Conservation (phyloP, 2,888 invertebrate genomes). For the Masnerella sp. region DNA sequence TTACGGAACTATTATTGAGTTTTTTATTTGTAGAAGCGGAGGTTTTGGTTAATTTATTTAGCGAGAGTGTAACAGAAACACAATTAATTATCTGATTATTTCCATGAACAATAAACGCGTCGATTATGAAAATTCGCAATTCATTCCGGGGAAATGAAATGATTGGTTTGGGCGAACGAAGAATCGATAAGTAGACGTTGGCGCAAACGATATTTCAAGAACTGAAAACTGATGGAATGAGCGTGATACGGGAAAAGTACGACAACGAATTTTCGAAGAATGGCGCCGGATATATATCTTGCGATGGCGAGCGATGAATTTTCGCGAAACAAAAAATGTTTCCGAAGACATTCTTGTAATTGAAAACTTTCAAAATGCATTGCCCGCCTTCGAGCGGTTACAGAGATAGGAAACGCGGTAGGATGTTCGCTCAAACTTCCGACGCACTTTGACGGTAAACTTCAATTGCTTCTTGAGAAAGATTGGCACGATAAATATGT, state of each 20-base stretch:
- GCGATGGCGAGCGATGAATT: constrained; percentile 38
- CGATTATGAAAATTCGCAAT: constrained; percentile 43
- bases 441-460: constrained; percentile 42
- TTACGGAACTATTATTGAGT: too few species aligned
- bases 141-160: constrained; percentile 30
- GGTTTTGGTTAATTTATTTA: too few species aligned
- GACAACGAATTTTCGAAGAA: constrained; percentile 43
- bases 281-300: constrained; percentile 33
- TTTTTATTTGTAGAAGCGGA: too few species aligned
- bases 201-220: constrained; percentile 34
- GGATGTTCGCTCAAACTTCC: constrained; percentile 36
- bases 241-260: constrained; percentile 37
- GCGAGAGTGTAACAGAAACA: too few species aligned
- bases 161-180: constrained; percentile 5
- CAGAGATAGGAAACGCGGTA: constrained; percentile 34
- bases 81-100: too few species aligned
- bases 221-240: constrained; percentile 27
- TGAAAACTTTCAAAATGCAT: constrained; percentile 51
- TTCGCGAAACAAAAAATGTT: constrained; percentile 24
- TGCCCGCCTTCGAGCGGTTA: constrained; percentile 41
- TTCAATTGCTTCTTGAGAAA: constrained; percentile 38
- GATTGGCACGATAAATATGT: constrained; percentile 33
- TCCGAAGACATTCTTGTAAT: constrained; percentile 45
- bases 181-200: constrained; percentile 29
- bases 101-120: too few species aligned